Conservation (phyloP, 1,140 invertebrate species). For the Chironomus striatipennis region DNA sequence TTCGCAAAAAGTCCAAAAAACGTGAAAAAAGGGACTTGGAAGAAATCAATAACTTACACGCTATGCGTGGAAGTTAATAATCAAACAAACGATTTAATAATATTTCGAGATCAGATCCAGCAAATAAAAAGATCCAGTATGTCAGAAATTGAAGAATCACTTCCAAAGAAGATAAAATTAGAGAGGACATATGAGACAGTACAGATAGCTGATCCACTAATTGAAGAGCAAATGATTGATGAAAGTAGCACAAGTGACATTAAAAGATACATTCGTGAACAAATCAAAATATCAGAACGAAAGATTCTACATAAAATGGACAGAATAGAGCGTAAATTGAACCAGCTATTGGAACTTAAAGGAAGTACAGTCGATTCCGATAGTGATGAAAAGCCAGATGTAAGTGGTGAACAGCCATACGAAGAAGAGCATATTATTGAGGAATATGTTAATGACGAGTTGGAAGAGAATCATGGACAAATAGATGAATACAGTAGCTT, state of each 20-base stretch:
- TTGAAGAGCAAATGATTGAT: neutral
- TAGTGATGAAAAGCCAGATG: neutral
- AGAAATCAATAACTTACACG: no score
- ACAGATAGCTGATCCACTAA: neutral
- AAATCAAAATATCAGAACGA: neutral
- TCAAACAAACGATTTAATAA: no score
- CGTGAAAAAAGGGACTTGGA: no score
- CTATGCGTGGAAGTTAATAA: no score
- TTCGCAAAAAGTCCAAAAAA: no score
- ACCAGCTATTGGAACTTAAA: neutral
- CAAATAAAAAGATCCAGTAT: no score
- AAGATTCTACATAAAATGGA: neutral
- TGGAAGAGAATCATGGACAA: neutral
- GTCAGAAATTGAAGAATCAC: no score
- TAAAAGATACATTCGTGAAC: neutral
- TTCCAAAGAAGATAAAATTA: no score
- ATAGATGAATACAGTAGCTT: neutral
- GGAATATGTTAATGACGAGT: neutral
- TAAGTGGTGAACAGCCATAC: neutral
- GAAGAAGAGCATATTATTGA: neutral
- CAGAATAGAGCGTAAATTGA: neutral
- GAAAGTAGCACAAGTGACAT: neutral
- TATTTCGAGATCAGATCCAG: no score
- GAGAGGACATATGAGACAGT: no score
- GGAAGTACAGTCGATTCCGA: neutral